Percentiles rank a stretch among this genome's conserved stretches.
Evolutionary conservation across 2,113 vertebrate genomes (phyloP).

Genomic region (Melanerpes formicivorus): DNA sequence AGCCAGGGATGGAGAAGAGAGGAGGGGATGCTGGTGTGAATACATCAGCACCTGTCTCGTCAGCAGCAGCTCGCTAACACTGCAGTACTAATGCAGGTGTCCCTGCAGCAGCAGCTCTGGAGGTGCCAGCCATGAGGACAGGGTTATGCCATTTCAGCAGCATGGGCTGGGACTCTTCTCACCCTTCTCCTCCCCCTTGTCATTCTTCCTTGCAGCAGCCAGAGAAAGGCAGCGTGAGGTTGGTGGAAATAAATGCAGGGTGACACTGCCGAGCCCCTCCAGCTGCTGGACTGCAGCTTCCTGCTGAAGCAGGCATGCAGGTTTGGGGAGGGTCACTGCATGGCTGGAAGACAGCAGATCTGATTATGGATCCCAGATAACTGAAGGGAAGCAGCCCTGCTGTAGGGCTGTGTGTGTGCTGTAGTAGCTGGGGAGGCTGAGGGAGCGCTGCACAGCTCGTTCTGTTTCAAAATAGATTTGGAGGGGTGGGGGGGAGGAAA

Average conservation of each 20-base stretch:
- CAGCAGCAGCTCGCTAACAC: neutral
- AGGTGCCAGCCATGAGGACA: neutral
- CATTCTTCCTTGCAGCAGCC: neutral
- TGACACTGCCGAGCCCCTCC: neutral
- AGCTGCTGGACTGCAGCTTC: neutral
- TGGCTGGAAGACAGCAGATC: neutral
- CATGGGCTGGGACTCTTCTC: neutral
- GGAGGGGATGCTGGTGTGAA: neutral
- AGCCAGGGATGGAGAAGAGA: neutral
- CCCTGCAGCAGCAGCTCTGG: slow-evolving; percentile 25
- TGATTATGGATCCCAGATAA: neutral
- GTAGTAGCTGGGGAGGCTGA: neutral
- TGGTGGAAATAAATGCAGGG: neutral
- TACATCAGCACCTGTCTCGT: slow-evolving; percentile 34
- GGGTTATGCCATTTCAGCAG: slow-evolving; percentile 12
- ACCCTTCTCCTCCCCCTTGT: fast-evolving
- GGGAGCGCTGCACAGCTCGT: neutral
- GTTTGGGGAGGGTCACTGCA: neutral
- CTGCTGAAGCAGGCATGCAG: neutral
- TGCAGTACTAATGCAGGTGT: slow-evolving; percentile 59
- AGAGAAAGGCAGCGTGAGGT: neutral
- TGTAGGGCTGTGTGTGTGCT: neutral
- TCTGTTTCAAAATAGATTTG: neutral
- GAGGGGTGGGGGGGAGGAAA: neutral
- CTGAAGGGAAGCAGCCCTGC: neutral